Evolutionary conservation across 2,797 vertebrate genomes (phyloP).

Genomic region (Poecilia velifera): DNA sequence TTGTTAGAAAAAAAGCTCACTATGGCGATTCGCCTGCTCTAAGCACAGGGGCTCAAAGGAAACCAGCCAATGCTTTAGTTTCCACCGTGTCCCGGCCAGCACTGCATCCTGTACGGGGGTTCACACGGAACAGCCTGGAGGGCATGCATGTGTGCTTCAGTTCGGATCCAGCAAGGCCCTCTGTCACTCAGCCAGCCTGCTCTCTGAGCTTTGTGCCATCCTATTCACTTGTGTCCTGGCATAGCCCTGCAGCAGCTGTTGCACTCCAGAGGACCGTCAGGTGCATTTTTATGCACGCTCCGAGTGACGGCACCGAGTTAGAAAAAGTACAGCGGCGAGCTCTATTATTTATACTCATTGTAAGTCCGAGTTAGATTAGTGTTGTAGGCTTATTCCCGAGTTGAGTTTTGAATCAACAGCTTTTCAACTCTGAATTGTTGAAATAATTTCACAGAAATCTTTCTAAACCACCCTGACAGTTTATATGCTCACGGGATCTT

Average conservation of each 20-base stretch:
- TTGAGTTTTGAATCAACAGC: constrained; percentile 17
- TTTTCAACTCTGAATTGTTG: constrained; percentile 30
- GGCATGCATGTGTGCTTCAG: constrained; percentile 66
- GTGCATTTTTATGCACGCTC: constrained; percentile 51
- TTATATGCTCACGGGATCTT: neutral
- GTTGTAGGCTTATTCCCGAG: constrained; percentile 32
- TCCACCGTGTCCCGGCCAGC: constrained; percentile 66
- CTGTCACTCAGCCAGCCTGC: constrained; percentile 34
- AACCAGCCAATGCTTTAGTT: constrained; percentile 70
- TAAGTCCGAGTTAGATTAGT: constrained; percentile 40
- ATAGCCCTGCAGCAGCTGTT: constrained; percentile 40
- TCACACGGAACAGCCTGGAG: constrained; percentile 75
- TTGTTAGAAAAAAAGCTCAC: constrained; percentile 36
- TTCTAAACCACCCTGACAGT: neutral
- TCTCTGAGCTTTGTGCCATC: constrained; percentile 43
- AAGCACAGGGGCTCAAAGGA: constrained; percentile 70
- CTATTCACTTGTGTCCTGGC: constrained; percentile 41
- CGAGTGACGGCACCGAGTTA: constrained; percentile 39
- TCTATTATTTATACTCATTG: constrained; percentile 67
- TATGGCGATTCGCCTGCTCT: constrained; percentile 31
- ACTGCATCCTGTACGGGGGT: constrained; percentile 73
- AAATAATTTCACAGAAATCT: constrained; percentile 9
- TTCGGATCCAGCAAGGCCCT: constrained; percentile 50
- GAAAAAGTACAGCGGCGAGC: neutral
- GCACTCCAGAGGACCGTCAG: constrained; percentile 52